Conservation (phyloP, 2,113 vertebrate species). For the Alces alces region DNA sequence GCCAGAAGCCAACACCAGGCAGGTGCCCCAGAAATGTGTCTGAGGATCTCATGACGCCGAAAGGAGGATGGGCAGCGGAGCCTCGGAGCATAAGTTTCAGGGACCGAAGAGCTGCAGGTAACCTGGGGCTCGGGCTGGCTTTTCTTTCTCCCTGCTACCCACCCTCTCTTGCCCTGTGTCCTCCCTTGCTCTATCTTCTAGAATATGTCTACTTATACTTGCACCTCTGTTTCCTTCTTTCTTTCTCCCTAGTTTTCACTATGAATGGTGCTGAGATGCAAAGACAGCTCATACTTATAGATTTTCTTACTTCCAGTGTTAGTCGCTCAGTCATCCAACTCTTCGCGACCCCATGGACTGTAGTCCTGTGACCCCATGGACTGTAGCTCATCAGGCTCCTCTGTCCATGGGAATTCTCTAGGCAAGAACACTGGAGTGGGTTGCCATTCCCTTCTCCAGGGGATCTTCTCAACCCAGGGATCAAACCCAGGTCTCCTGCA, state of each 20-base stretch:
- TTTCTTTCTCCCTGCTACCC: neutral
- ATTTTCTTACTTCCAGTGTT: neutral
- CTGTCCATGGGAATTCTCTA: neutral
- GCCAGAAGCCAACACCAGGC: neutral
- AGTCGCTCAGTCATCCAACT: neutral
- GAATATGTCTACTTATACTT: neutral
- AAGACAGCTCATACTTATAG: neutral
- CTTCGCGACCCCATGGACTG: accelerated
- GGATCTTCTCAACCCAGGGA: neutral
- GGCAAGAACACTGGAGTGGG: neutral
- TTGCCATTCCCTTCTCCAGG: neutral
- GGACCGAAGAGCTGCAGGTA: neutral
- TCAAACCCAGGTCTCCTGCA: neutral
- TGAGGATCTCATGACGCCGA: accelerated
- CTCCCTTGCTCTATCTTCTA: neutral
- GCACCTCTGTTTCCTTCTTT: neutral
- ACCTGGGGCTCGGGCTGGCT: neutral
- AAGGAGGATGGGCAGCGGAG: neutral
- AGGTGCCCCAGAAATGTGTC: neutral
- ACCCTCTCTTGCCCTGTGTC: neutral
- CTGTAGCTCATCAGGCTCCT: neutral
- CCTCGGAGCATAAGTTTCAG: neutral
- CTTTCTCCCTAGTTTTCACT: neutral
- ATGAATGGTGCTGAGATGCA: neutral
- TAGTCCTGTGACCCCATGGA: neutral